phyloP scores from a whole-genome alignment of 1,140 invertebrate species.

The Globodera rostochiensis region DNA sequence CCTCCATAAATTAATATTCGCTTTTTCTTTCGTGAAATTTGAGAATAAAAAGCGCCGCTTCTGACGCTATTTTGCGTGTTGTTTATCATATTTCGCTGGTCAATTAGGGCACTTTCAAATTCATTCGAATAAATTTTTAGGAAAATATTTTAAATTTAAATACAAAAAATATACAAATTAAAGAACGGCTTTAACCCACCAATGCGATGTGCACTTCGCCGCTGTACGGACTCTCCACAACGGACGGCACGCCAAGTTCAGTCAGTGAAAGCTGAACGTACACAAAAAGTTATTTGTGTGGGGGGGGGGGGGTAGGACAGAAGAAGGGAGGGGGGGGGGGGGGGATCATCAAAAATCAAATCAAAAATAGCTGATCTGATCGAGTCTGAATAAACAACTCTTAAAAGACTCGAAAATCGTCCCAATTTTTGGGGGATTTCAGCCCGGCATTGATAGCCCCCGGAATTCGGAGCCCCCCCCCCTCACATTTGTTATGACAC shows the following conservation, averaged over 20 bases:
- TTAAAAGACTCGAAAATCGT: not conserved
- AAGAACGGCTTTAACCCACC: slow-evolving; percentile 2
- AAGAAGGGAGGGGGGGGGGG: not conserved
- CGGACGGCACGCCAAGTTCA: slow-evolving; percentile 36
- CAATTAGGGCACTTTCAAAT: no score
- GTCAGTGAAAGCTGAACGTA: slow-evolving; percentile 13
- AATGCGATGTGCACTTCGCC: slow-evolving; percentile 31
- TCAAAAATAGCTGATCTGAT: no score
- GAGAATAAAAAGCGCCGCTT: slow-evolving; percentile 17
- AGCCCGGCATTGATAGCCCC: not conserved
- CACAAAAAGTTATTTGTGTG: no score
- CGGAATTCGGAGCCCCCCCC: not conserved
- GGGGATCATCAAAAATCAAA: not conserved
- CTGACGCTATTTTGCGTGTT: not conserved
- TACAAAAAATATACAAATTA: not conserved
- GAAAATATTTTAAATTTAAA: not conserved
- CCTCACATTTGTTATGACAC: not conserved
- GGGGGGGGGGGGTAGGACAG: no score
- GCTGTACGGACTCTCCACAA: slow-evolving; percentile 40
- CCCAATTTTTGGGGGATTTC: not conserved
- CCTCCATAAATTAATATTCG: not conserved
- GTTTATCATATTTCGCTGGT: not conserved
- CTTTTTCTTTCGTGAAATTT: not conserved
- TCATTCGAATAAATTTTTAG: not conserved
- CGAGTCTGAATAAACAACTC: no score